A percentile compares a stretch with the other conserved stretches of the same genome.
Evolutionary conservation across 2,113 vertebrate genomes (phyloP).

Genomic region (Lichenostomus cassidix): DNA sequence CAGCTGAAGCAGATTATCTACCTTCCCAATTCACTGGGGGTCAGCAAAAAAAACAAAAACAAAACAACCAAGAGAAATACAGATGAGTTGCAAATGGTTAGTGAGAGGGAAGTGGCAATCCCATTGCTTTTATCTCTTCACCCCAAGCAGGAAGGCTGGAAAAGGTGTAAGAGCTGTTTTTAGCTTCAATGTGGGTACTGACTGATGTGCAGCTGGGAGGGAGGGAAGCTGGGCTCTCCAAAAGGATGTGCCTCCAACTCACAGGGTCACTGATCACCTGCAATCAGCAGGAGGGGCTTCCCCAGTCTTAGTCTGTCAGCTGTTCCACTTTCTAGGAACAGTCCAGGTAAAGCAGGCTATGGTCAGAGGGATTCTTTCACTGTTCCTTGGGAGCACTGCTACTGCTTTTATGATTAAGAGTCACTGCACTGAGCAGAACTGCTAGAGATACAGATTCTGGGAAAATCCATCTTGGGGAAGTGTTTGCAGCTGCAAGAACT

Average conservation of each 20-base stretch:
- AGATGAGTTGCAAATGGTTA: conserved; percentile 50
- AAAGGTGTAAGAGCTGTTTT: not conserved
- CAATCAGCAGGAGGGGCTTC: not conserved
- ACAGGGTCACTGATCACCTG: not conserved
- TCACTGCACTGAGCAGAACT: not conserved
- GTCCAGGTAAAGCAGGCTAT: not conserved
- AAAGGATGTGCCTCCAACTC: not conserved
- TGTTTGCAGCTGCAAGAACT: not conserved
- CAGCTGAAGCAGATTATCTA: conserved; percentile 69
- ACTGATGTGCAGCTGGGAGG: not conserved
- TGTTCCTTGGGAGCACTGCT: not conserved
- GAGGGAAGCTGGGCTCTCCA: not conserved
- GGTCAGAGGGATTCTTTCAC: not conserved
- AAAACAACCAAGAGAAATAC: conserved; percentile 54
- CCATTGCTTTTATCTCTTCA: not conserved
- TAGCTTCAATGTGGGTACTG: not conserved
- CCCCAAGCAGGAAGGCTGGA: not conserved
- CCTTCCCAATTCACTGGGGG: conserved; percentile 72
- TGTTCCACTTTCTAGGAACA: not conserved
- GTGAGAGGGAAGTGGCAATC: not conserved
- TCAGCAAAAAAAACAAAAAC: conserved; percentile 48
- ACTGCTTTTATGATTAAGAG: not conserved
- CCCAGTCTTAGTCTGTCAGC: not conserved
- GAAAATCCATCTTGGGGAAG: not conserved
- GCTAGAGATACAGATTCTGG: not conserved